Percentiles rank a stretch among this genome's conserved stretches.
These are phyloP conservation scores for Lepus timidus DNA, from an alignment of 2,113 vertebrate species.

Conservation along the genomic window DNA sequence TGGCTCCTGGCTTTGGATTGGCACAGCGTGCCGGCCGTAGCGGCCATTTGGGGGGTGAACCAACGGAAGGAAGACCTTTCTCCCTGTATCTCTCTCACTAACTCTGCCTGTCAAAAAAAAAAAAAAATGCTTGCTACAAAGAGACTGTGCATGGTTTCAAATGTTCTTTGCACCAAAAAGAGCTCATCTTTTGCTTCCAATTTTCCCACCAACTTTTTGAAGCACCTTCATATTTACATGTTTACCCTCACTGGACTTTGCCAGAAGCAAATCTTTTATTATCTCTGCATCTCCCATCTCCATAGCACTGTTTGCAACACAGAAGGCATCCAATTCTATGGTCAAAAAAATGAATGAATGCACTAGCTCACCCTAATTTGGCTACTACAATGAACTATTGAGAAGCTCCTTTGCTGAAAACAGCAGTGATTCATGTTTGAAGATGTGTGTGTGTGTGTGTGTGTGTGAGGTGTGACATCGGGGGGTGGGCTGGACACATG, in stretches of 20 bases:
- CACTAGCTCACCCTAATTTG: background rate
- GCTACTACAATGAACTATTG: background rate
- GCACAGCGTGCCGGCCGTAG: too few relatives aligned
- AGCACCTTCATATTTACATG: background rate
- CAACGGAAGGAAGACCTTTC: too few relatives aligned
- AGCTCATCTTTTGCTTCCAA: too few relatives aligned
- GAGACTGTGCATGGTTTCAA: too few relatives aligned
- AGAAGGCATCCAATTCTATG: background rate
- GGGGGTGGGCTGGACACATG: background rate
- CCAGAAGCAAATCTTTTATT: background rate
- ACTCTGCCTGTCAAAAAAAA: too few relatives aligned
- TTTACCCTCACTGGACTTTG: background rate
- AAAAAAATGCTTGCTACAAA: too few relatives aligned
- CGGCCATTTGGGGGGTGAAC: too few relatives aligned
- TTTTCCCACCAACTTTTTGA: too few relatives aligned
- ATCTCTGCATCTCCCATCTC: background rate
- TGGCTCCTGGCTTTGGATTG: too few relatives aligned
- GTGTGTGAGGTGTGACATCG: background rate
- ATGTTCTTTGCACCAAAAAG: too few relatives aligned
- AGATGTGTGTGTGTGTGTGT: background rate
- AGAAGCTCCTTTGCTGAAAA: constrained; percentile 39
- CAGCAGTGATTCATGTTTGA: background rate
- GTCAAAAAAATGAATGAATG: background rate
- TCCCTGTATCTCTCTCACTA: too few relatives aligned
- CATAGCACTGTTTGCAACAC: background rate